phyloP scores from a whole-genome alignment of 1,140 invertebrate species.

The Cotesia vestalis region DNA sequence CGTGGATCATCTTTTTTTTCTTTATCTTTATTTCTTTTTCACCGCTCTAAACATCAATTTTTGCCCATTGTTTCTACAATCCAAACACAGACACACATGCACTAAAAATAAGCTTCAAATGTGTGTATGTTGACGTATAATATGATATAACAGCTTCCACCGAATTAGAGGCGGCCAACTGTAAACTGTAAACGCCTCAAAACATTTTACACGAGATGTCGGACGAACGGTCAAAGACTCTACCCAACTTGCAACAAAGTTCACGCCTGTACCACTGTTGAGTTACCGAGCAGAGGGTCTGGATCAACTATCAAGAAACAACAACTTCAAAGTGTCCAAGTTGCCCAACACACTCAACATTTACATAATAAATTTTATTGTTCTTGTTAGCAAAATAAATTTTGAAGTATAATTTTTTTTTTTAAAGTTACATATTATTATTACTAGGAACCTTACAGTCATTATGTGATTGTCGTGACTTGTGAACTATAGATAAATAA shows the following conservation, averaged over 20 bases:
- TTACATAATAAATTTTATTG: not conserved
- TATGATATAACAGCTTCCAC: not conserved
- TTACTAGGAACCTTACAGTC: not conserved
- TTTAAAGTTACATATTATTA: too few relatives aligned
- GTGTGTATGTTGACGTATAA: too few relatives aligned
- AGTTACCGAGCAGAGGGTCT: too few relatives aligned
- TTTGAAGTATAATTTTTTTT: too few relatives aligned
- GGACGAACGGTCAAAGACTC: not conserved
- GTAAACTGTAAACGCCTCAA: not conserved
- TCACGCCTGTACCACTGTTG: not conserved
- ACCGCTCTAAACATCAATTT: not conserved
- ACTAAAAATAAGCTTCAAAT: too few relatives aligned
- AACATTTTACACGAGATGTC: not conserved
- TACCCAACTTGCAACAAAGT: not conserved
- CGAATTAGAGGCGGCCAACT: not conserved
- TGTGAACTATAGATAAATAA: too few relatives aligned
- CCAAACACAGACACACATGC: too few relatives aligned
- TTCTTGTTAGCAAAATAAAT: not conserved
- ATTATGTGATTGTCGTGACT: too few relatives aligned
- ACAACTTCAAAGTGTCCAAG: not conserved
- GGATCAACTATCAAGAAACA: not conserved
- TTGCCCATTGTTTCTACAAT: not conserved
- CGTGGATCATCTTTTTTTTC: conserved; percentile 10
- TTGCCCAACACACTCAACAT: not conserved
- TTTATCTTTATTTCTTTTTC: too few relatives aligned